Conservation (phyloP, 2,888 invertebrate species). For the Xylocampa areola region DNA sequence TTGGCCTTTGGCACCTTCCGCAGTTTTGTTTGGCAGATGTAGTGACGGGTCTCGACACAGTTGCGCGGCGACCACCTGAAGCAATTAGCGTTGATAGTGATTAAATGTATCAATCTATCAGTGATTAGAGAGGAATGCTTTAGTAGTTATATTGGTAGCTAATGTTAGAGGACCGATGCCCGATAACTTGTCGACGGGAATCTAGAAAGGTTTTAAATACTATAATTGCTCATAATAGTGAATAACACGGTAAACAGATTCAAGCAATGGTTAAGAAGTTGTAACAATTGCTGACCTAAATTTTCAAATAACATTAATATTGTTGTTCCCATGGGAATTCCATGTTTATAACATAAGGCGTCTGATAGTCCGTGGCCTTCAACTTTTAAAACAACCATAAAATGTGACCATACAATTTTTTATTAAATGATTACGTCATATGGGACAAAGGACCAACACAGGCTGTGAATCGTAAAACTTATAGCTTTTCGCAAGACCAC, state of each 20-base stretch:
- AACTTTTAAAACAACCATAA: constrained; percentile 29
- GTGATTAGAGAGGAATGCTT: background rate
- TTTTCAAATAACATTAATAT: constrained; percentile 12
- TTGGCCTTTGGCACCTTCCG: constrained; percentile 85
- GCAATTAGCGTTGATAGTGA: constrained; percentile 45
- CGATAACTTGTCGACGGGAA: no score
- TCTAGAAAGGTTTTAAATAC: no score
- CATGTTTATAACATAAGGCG: constrained; percentile 32
- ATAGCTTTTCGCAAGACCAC: constrained; percentile 76
- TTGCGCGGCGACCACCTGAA: constrained; percentile 92
- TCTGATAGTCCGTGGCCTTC: constrained; percentile 31
- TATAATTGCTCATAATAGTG: no score
- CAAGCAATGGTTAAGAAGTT: no score
- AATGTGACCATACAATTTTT: constrained; percentile 25
- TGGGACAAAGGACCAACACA: constrained; percentile 67
- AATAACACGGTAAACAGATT: no score
- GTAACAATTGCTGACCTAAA: constrained; percentile 38
- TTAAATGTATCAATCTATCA: constrained; percentile 15
- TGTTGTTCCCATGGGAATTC: constrained; percentile 43
- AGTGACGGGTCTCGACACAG: constrained; percentile 91
- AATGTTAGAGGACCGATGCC: background rate
- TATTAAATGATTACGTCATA: constrained; percentile 42
- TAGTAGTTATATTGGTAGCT: background rate
- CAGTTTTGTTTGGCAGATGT: constrained; percentile 92
- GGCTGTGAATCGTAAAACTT: constrained; percentile 74